phyloP scores from a whole-genome alignment of 2,113 vertebrate species.

The Ceuthmochares aereus region DNA sequence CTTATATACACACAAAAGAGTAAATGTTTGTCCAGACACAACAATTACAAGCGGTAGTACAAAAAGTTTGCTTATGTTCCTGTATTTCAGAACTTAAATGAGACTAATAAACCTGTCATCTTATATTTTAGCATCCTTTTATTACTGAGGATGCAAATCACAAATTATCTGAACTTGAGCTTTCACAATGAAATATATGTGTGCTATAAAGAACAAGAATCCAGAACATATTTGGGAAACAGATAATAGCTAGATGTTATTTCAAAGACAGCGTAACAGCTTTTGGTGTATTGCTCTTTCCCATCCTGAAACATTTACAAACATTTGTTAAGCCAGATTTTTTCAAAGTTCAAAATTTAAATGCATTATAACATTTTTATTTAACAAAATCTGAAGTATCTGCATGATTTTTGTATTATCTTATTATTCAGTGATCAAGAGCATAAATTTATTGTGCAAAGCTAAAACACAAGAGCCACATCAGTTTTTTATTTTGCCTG shows the following conservation, averaged over 20 bases:
- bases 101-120: not conserved
- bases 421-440: constrained; percentile 6
- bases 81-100: constrained; percentile 31
- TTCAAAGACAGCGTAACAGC: not conserved
- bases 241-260: not conserved
- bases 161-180: not conserved
- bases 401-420: not conserved
- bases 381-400: not conserved
- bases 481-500: not conserved
- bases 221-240: not conserved
- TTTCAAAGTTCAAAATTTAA: not conserved
- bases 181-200: not conserved
- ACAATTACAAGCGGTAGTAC: not conserved
- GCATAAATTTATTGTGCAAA: not conserved
- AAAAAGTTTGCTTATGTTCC: not conserved
- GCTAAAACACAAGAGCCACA: not conserved
- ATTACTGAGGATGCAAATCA: constrained; percentile 13
- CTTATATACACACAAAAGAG: not conserved
- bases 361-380: not conserved
- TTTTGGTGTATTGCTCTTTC: not conserved
- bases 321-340: not conserved
- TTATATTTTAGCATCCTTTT: not conserved
- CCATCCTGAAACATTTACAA: not conserved
- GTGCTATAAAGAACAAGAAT: not conserved
- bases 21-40: not conserved